phyloP scores from a whole-genome alignment of 2,113 vertebrate species.

The Entomyzon cyanotis region DNA sequence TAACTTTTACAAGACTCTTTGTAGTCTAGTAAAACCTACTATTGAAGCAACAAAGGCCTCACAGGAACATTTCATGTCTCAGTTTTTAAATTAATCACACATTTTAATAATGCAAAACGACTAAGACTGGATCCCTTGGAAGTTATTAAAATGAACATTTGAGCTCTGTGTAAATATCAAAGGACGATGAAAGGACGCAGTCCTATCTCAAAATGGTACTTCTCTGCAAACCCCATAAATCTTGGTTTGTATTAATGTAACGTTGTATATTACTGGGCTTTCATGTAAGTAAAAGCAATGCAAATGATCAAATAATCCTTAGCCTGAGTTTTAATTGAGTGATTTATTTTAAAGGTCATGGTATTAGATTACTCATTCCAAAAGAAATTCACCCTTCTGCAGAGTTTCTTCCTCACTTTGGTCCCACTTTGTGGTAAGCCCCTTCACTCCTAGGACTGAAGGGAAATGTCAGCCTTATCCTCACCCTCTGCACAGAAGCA shows the following conservation, averaged over 20 bases:
- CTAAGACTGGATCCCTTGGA: conserved; percentile 61
- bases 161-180: conserved; percentile 69
- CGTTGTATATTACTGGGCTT: conserved; percentile 46
- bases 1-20: conserved; percentile 21
- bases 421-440: not conserved
- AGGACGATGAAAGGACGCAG: conserved; percentile 55
- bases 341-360: conserved; percentile 39
- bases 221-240: conserved; percentile 35
- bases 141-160: conserved; percentile 68
- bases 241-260: conserved; percentile 57
- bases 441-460: not conserved
- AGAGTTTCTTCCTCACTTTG: not conserved
- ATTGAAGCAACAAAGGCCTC: conserved; percentile 37
- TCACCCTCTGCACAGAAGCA: not conserved
- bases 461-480: not conserved
- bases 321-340: conserved; percentile 42
- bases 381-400: conserved; percentile 12
- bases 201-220: conserved; percentile 52
- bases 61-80: conserved; percentile 30
- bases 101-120: conserved; percentile 70
- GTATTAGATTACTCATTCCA: conserved; percentile 23
- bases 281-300: conserved; percentile 63
- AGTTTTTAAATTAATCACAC: conserved; percentile 70
- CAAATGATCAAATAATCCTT: conserved; percentile 60
- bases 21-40: conserved; percentile 21